Evolutionary conservation across 1,140 invertebrate species (phyloP), one percentile per base, ranked within the genome.

Genomic region (Zophobas morio): DNA sequence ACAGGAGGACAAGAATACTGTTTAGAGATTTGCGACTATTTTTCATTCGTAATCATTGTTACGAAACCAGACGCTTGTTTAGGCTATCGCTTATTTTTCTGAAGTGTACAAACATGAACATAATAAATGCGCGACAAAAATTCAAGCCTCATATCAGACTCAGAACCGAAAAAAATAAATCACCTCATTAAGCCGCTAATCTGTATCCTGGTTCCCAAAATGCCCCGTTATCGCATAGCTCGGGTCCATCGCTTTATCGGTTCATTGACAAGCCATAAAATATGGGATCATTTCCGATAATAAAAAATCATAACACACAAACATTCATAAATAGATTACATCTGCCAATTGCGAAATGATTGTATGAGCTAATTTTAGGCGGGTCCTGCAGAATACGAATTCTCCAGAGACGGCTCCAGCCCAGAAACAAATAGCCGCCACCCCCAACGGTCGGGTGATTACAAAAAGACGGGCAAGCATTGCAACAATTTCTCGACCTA

Each of bases 381-480:
- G 82, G 37, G 83, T 86, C 57, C 73, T 86, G 0, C 85, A 86
- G 80, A 76, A 77, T 76, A 60, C 74, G 75, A 54, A 60, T 57
- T 42, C 60, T 40, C 33, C 57, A 53, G 49, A 74, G 66, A 72
- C 53, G 71, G 39, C 73, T 53, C 71, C 53, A 60, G 79, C 53
- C 40, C 56, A 74, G 39, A 78, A 79, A 76, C 66, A 77, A 56
- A 33, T 39, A 35, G 4, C 54, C 20, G 20, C 70, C 6, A 56
- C 46, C 6, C 42, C 32, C 54, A 79, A 72, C 36, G 77, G 63
- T 73, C 75, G 72, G 37, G 2, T 81, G 6, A 72, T 82, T 3
- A 81, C 74, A 40, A 81, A 78, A 74, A 70, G 85, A 77, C 70
- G 85, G 34, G 85, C 85, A 0, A 86, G 84, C 76, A 85, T 86